phyloP scores from a whole-genome alignment of 2,888 invertebrate species.

The Adelphocoris suturalis region DNA sequence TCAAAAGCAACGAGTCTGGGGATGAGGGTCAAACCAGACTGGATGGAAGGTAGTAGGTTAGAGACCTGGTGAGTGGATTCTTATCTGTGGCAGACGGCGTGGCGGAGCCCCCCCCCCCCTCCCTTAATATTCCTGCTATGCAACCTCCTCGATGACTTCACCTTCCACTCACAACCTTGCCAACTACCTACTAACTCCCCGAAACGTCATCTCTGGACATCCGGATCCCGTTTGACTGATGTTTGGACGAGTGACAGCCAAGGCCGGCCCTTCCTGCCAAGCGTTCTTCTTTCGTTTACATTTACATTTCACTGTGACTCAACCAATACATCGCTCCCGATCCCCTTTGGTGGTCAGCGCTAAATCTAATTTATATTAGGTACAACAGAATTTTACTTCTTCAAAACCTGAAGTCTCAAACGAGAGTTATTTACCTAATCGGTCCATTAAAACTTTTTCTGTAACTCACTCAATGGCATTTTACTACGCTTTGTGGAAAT shows the following conservation, averaged over 20 bases:
- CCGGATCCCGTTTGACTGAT: constrained; percentile 10
- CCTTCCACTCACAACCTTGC: background rate
- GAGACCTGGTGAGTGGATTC: constrained; percentile 16
- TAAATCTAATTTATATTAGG: no score
- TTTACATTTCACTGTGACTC: background rate
- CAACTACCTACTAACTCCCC: background rate
- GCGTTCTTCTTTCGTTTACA: background rate
- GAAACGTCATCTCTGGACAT: background rate
- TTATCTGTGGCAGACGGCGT: constrained; percentile 43
- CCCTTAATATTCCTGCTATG: background rate
- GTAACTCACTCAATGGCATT: no score
- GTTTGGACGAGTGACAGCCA: constrained; percentile 1
- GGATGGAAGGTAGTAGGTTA: constrained; percentile 17
- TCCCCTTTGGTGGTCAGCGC: no score
- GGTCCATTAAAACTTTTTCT: no score
- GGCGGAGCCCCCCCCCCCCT: constrained; percentile 1
- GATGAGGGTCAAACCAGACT: background rate
- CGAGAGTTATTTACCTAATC: no score
- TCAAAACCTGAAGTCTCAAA: no score
- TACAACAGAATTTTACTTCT: no score
- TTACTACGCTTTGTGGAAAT: no score
- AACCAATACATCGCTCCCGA: no score
- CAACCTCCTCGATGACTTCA: constrained; percentile 2
- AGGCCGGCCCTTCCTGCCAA: background rate
- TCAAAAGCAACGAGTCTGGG: background rate